These are phyloP conservation scores for Nipponia nippon DNA, from an alignment of 2,113 vertebrate genomes.

Conservation along the genomic window DNA sequence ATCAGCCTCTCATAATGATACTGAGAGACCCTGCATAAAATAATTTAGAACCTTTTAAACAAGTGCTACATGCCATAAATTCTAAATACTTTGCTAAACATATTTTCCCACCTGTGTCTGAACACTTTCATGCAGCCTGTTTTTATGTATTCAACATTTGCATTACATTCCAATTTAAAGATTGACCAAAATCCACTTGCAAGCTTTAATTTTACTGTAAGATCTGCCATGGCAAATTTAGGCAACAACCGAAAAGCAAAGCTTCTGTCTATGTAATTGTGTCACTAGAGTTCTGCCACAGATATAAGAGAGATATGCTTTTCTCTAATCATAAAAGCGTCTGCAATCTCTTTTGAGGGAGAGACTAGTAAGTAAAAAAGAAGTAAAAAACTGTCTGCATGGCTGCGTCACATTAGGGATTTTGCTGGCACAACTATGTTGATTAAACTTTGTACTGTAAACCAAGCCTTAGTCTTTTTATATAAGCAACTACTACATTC, in stretches of 20 bases:
- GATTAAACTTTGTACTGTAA: neutral
- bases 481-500: neutral
- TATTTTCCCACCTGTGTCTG: neutral
- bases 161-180: neutral
- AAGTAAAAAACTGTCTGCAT: neutral
- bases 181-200: neutral
- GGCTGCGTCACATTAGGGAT: neutral
- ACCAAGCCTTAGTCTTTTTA: neutral
- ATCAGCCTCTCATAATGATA: neutral
- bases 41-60: neutral
- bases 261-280: neutral
- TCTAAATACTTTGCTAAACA: neutral
- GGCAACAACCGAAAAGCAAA: neutral
- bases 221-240: neutral
- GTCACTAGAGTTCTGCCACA: neutral
- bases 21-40: neutral
- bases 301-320: neutral
- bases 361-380: neutral
- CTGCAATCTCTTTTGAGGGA: neutral
- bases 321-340: neutral
- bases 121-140: neutral
- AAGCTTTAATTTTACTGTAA: neutral
- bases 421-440: neutral
- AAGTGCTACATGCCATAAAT: neutral
- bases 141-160: neutral